Evolutionary conservation across 2,113 vertebrate genomes (phyloP).

Genomic region (Meriones unguiculatus): DNA sequence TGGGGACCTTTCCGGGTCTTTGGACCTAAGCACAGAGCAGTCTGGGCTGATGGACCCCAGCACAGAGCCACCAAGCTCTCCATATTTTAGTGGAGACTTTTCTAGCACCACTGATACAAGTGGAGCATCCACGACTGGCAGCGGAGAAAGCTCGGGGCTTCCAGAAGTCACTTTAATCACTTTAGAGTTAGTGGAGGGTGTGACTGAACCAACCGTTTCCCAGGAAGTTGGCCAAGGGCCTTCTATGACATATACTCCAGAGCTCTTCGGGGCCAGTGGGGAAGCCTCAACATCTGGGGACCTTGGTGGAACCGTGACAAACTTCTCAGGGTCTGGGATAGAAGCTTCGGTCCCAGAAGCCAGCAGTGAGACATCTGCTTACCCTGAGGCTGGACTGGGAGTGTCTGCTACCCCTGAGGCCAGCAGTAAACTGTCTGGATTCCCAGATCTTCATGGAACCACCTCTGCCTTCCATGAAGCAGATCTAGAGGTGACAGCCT

Average conservation of each 20-base stretch:
- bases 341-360: constrained; percentile 82
- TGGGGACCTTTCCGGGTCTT: constrained; percentile 83
- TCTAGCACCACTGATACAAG: constrained; percentile 84
- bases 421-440: constrained; percentile 72
- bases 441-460: constrained; percentile 82
- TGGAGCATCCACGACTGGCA: constrained; percentile 79
- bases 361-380: constrained; percentile 79
- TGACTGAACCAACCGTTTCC: constrained; percentile 83
- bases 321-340: constrained; percentile 81
- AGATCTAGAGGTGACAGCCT: constrained; percentile 81
- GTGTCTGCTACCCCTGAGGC: constrained; percentile 79
- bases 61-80: constrained; percentile 79
- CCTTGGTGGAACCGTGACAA: constrained; percentile 79
- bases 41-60: constrained; percentile 85
- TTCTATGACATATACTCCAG: constrained; percentile 80
- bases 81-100: constrained; percentile 85
- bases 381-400: constrained; percentile 82
- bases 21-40: constrained; percentile 80
- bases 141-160: constrained; percentile 86
- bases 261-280: constrained; percentile 81
- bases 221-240: constrained; percentile 88
- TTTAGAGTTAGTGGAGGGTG: constrained; percentile 86
- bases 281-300: constrained; percentile 82
- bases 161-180: constrained; percentile 87
- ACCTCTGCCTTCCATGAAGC: constrained; percentile 79